These are phyloP conservation scores for Esperia sulphurella DNA, from an alignment of 2,888 invertebrate genomes.

Conservation along the genomic window DNA sequence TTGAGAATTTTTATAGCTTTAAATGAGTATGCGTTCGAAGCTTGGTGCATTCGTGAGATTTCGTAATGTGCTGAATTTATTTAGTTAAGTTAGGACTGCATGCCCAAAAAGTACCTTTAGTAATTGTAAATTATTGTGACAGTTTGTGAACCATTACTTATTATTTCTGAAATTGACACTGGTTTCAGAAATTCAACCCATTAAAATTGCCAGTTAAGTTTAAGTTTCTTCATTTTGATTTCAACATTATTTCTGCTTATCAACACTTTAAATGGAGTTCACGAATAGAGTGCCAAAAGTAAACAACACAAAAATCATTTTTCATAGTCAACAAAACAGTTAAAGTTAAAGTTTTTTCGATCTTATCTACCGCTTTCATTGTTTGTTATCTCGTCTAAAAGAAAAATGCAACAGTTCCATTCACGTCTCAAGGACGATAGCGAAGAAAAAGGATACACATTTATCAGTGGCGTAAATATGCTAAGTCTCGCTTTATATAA, in stretches of 20 bases:
- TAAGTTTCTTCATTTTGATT: no score
- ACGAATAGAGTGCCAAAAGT: not conserved
- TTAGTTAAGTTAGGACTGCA: no score
- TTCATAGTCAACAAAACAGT: not conserved
- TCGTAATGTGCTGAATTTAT: no score
- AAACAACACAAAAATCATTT: not conserved
- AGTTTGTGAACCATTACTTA: no score
- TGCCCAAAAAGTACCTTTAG: no score
- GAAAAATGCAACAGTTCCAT: conserved; percentile 66
- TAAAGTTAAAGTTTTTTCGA: not conserved
- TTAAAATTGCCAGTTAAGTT: no score
- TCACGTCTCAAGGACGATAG: conserved; percentile 52
- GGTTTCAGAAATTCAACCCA: no score
- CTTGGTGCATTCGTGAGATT: not conserved
- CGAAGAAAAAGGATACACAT: conserved; percentile 62
- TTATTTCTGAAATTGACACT: no score
- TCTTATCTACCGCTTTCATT: conserved; percentile 11
- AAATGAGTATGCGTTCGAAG: not conserved
- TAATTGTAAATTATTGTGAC: no score
- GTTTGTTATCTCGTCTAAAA: conserved; percentile 40
- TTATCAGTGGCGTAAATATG: conserved; percentile 69
- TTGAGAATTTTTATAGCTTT: conserved; percentile 7
- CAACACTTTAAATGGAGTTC: not conserved
- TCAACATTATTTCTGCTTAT: no score
- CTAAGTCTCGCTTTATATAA: conserved; percentile 59